Evolutionary conservation across 1,140 invertebrate genomes (phyloP), one percentile per base, ranked within the genome.

Genomic region (Leptopilina boulardi): DNA sequence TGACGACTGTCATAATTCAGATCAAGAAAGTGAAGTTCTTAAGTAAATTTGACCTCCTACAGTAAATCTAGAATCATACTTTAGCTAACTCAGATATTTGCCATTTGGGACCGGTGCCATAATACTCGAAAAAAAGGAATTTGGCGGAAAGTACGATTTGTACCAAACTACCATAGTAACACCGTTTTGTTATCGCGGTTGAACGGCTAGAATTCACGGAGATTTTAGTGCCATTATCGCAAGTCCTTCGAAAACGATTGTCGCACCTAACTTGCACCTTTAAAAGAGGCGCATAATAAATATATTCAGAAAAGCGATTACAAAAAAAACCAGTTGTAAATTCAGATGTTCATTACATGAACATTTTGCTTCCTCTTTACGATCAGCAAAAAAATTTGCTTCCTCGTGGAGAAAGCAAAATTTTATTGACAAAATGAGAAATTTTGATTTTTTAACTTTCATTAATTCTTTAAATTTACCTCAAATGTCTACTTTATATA

Each of bases 211-310:
- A 59, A 59, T 59, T 59, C 54, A 59, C 54, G 21, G 54, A n/a
- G 54, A 59, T 59, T 59, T 59, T 23, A 59, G 19, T 59, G 19
- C 54, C 54, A 59, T 59, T 59, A 59, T 59, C 54, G 54, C 54
- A 59, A 59, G 54, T 59, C 54, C 21, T 8, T 56, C 54, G 54
- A 59, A n/a, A 59, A 59, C 54, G 54, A 59, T 59, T 19, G 18
- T 59, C 54, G 19, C 21, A 26, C 11, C 54, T 59, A 23, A 59
- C 21, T 23, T 23, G 8, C 54, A 59, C 54, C 54, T 23, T 38
- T 5, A 3, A 30, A 59, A 23, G 10, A 23, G n/a, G 54, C 54
- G 54, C 19, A 23, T 3, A 30, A 38, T 38, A 38, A 8, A 38
- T 59, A 23, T 21, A 23, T 59, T 59, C 19, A 13, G 21, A 59